Evolutionary conservation across 1,140 invertebrate species (phyloP), one percentile per base, ranked within the genome.

Genomic region (Aricia agestis): DNA sequence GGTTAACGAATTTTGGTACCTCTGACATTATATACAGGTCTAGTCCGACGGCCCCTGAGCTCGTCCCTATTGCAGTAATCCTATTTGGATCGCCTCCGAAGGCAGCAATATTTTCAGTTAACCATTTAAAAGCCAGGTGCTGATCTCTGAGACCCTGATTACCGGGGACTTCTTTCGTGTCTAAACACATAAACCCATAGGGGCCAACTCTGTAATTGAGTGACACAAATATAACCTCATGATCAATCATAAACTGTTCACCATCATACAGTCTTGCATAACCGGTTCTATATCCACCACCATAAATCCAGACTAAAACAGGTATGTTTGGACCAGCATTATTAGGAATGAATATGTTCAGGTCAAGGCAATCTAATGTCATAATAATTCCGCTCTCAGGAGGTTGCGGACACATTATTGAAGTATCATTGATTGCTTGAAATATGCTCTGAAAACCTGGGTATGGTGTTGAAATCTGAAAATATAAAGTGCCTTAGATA

Each of bases 301-400:
- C 95, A 81, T 96, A 94, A 32, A 96, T 93, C 84, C 92, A 96
- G 6, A 96, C 92, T 85, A 96, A 92, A 0, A 96, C 95, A 0
- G 95, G 93, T 10, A 82, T 74, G 57, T 67, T 45, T 1, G 65
- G 19, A 0, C 58, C 73, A 19, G 77, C 77, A n/a, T 68, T 72
- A n/a, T 78, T 74, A 3, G 85, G 85, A 0, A 82, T 78, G 66
- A 78, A 82, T 0, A 87, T 75, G 63, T 85, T 85, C 9, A 85
- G 66, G 25, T 76, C 77, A 0, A 87, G 72, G 67, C 82, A 85
- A 57, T 79, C 77, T 1, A 74, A 63, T 10, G 66, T 61, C 6
- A 66, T 65, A 0, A 1, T 70, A 57, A 2, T 32, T 6, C 36
- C 36, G 36, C 36, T 36, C 5, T 36, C 6, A 4, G 2, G 36